phyloP scores from a whole-genome alignment of 2,113 vertebrate species.

The Centrocercus urophasianus region DNA sequence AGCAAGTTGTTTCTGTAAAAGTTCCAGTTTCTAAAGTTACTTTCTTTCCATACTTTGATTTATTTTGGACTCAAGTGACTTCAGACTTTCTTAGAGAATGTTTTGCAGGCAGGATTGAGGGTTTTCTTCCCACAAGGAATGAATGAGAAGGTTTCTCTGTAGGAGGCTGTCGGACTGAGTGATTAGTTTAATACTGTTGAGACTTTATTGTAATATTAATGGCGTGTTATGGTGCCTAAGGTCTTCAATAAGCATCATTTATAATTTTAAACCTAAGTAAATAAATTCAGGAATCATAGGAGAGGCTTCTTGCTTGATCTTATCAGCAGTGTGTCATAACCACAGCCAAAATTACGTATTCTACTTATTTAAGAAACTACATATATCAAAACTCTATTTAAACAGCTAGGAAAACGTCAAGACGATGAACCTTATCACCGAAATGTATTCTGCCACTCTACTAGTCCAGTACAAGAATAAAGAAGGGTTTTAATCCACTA shows the following conservation, averaged over 20 bases:
- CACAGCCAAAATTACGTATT: neutral
- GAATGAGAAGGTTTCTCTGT: neutral
- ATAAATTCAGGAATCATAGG: neutral
- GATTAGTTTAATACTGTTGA: slow-evolving; percentile 63
- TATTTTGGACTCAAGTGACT: neutral
- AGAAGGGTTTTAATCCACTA: neutral
- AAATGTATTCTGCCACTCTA: neutral
- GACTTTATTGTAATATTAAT: slow-evolving; percentile 47
- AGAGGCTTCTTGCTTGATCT: neutral
- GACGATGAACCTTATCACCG: neutral
- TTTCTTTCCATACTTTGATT: neutral
- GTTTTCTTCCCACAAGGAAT: neutral
- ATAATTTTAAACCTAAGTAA: slow-evolving; percentile 43
- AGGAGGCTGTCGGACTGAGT: slow-evolving; percentile 15
- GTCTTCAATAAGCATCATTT: slow-evolving; percentile 10
- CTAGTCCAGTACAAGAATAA: neutral
- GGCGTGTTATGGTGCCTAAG: neutral
- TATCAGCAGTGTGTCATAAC: neutral
- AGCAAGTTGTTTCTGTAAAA: neutral
- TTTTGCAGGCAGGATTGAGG: neutral
- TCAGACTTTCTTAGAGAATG: neutral
- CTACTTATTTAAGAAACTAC: neutral
- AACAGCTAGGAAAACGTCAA: neutral
- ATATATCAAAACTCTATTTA: neutral
- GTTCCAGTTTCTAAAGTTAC: neutral